Evolutionary conservation across 2,888 invertebrate genomes (phyloP).

Genomic region (Schrankia costaestrigalis): DNA sequence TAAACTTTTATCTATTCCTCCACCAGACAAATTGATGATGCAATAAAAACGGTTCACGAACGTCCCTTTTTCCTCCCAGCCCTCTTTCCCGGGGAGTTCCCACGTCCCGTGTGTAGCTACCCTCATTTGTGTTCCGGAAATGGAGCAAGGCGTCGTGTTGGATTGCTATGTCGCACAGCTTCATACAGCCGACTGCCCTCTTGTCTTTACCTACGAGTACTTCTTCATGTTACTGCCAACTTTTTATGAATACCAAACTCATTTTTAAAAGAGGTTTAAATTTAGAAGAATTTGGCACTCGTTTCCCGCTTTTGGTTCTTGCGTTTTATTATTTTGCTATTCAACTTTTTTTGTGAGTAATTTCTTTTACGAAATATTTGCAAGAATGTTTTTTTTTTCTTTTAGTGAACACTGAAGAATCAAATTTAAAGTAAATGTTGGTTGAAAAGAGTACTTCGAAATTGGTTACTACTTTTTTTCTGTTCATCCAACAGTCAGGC

Average conservation of each 20-base stretch:
- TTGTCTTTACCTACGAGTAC: constrained; percentile 17
- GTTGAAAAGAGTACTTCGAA: too few species aligned
- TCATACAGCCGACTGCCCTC: constrained; percentile 17
- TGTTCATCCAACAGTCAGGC: too few species aligned
- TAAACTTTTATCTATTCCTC: constrained; percentile 21
- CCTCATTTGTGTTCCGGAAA: constrained; percentile 42
- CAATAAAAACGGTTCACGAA: constrained; percentile 23
- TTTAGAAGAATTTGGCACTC: too few species aligned
- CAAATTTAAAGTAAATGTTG: too few species aligned
- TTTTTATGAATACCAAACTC: constrained; percentile 2
- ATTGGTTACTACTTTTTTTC: too few species aligned
- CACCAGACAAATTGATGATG: constrained; percentile 23
- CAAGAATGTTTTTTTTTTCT: too few species aligned
- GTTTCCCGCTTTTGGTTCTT: too few species aligned
- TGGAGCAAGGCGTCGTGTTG: constrained; percentile 35
- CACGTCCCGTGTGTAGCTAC: constrained; percentile 6
- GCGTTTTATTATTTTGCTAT: too few species aligned
- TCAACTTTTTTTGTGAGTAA: too few species aligned
- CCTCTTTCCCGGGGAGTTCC: background rate
- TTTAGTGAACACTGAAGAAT: too few species aligned
- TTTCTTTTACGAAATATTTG: too few species aligned
- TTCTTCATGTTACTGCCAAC: constrained; percentile 8
- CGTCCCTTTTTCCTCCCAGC: background rate
- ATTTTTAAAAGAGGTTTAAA: too few species aligned
- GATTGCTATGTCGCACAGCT: constrained; percentile 33